A percentile compares a stretch with the other conserved stretches of the same genome.
phyloP scores from a whole-genome alignment of 2,113 vertebrate genomes.

The Lontra canadensis region DNA sequence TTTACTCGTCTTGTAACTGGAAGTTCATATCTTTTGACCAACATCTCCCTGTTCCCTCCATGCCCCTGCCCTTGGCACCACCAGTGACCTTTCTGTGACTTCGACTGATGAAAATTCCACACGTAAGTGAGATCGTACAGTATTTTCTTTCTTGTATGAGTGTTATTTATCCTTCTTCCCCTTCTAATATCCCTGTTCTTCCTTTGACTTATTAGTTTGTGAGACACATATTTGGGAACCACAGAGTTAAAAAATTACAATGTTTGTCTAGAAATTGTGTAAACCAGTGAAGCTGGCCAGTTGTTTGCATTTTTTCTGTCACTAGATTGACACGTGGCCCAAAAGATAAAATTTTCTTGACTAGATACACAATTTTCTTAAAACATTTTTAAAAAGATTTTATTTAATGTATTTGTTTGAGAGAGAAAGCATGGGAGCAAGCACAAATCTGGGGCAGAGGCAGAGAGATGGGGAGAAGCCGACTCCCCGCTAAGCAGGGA shows the following conservation, averaged over 20 bases:
- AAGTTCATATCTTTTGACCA: neutral
- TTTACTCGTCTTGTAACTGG: neutral
- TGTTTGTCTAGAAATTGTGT: neutral
- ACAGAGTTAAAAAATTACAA: constrained; percentile 6
- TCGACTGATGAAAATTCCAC: neutral
- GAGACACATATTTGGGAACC: neutral
- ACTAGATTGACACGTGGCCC: neutral
- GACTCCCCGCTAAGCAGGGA: too few species aligned
- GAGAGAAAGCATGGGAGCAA: too few species aligned
- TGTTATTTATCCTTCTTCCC: neutral
- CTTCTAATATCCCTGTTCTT: neutral
- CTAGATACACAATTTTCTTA: neutral
- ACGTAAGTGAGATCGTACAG: neutral
- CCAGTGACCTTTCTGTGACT: neutral
- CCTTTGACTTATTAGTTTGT: neutral
- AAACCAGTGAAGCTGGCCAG: neutral
- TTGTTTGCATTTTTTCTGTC: constrained; percentile 23
- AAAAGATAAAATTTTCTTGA: constrained; percentile 2
- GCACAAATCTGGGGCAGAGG: too few species aligned
- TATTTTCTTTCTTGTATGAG: neutral
- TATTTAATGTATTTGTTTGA: neutral
- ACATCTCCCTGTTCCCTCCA: neutral
- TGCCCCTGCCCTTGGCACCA: neutral
- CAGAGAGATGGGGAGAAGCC: too few species aligned
- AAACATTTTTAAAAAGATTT: neutral